Base-by-base conservation (phyloP, 2,888 invertebrate species). In the Thera britannica region DNA sequence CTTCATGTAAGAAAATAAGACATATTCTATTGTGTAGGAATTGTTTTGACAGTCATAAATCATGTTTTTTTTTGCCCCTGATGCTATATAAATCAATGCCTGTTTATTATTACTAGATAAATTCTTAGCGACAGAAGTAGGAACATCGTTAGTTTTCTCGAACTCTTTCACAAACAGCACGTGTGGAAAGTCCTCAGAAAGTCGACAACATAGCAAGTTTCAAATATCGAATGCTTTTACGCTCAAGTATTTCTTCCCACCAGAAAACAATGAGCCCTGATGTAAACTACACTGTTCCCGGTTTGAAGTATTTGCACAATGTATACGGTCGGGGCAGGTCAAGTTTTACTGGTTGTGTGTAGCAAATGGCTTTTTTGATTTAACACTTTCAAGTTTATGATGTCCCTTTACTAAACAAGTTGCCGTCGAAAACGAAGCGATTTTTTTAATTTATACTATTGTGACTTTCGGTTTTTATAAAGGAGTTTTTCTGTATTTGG, bases 191-290 rank as follows among this genome's bases (percentile, higher is more conserved):
- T 12, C 59, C 55, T 86, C 83, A 83, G 81, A 78, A 83, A 83
- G 84, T 84, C 84, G 81, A 82, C 85, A 81, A 88, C 88, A 89
- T 86, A 89, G 88, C 90, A 91, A 92, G 89, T 92, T 91, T 87
- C 85, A 87, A 89, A 88, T 86, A 90, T 90, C 86, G 89, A 92
- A 86, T 83, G 90, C 90, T 91, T 92, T 90, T 83, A 87, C 84
- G 86, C 83, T 86, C 75, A 83, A 87, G 85, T 80, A 72, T 80
- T 80, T 73, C 73, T 80, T 74, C 72, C 76, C 73, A 77, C 90
- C 88, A 87, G 76, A 62, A 78, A 74, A 74, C 61, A 64, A 67
- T 70, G 81, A 79, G 65, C 79, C 73, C 69, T 77, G 77, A 71
- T 69, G 70, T 72, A 72, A 58, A 68, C 62, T 71, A 60, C 62